Conservation (phyloP, 2,113 vertebrate species). For the Rostratula benghalensis region DNA sequence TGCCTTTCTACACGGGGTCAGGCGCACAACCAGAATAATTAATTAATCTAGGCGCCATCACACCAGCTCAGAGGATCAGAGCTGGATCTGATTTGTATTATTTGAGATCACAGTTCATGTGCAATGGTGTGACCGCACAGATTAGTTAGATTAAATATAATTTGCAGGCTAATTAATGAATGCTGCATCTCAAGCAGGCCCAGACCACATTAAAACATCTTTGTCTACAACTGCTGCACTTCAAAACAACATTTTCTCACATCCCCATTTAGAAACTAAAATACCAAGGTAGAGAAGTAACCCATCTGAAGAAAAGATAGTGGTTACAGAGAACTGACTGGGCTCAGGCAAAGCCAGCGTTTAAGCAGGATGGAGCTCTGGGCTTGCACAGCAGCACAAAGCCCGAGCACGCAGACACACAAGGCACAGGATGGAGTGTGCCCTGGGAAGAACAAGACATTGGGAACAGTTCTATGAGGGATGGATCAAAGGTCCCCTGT, state of each 20-base stretch:
- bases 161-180: not conserved
- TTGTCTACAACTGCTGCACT: not conserved
- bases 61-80: not conserved
- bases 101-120: not conserved
- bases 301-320: rapidly evolving
- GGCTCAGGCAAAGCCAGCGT: rapidly evolving
- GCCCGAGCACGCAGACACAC: rapidly evolving
- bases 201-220: rapidly evolving
- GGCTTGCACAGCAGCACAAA: not conserved
- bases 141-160: not conserved
- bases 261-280: not conserved
- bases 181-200: not conserved
- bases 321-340: not conserved
- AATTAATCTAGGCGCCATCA: not conserved
- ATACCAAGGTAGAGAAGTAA: not conserved
- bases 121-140: not conserved
- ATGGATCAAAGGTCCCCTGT: not conserved
- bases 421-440: rapidly evolving
- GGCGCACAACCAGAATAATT: not conserved
- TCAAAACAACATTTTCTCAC: not conserved
- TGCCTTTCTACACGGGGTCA: not conserved
- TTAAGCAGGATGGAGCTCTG: not conserved
- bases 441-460: not conserved
- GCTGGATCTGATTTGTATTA: not conserved
- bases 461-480: not conserved